Percentiles rank a stretch among this genome's conserved stretches.
phyloP scores from a whole-genome alignment of 2,113 vertebrate species.

The Rattus rattus region DNA sequence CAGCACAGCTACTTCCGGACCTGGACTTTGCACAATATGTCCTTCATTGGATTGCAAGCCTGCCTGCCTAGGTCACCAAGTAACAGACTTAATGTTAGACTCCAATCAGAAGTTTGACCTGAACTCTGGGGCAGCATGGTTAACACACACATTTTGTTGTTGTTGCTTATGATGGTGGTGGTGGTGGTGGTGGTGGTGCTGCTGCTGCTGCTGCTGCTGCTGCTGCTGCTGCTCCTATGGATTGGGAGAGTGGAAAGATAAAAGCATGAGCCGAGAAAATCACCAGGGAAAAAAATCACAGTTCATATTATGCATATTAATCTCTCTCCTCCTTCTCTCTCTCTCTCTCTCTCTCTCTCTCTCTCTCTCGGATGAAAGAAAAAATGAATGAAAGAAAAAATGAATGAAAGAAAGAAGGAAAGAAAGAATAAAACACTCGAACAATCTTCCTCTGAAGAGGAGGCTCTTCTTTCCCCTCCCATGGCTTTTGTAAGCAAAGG shows the following conservation, averaged over 20 bases:
- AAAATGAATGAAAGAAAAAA: too few relatives aligned
- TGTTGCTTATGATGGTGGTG: not conserved
- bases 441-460: slow-evolving; percentile 45
- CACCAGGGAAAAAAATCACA: slow-evolving; percentile 67
- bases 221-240: slow-evolving; percentile 9
- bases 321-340: not conserved
- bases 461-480: not conserved
- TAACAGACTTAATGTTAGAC: slow-evolving; percentile 74
- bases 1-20: slow-evolving; percentile 27
- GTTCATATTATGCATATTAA: slow-evolving; percentile 66
- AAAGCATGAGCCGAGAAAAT: slow-evolving; percentile 39
- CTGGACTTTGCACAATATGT: slow-evolving; percentile 33
- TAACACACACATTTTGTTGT: slow-evolving; percentile 66
- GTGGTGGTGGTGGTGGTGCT: too few relatives aligned
- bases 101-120: slow-evolving; percentile 74
- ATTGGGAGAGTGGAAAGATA: slow-evolving; percentile 62
- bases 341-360: not conserved
- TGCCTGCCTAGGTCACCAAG: slow-evolving; percentile 56
- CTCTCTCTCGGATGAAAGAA: not conserved
- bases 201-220: too few relatives aligned
- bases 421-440: not conserved
- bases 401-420: not conserved
- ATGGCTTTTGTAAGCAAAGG: slow-evolving; percentile 40
- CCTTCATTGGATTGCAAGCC: slow-evolving; percentile 46
- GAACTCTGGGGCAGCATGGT: slow-evolving; percentile 55